Conservation (phyloP, 2,797 vertebrate genomes). For the Galagoides demidoff region DNA sequence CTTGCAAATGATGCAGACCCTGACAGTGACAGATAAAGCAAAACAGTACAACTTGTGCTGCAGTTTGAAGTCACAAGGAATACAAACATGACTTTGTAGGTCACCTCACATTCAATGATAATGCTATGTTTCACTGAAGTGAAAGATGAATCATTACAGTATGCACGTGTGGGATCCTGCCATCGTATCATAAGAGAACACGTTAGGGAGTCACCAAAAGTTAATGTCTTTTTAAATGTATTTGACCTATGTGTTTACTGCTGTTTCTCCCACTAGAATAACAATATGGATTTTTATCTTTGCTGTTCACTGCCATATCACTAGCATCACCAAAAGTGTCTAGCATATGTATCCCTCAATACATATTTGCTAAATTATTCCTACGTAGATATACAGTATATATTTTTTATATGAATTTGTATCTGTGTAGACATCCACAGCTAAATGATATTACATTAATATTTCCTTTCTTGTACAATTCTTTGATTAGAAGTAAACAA, state of each 20-base stretch:
- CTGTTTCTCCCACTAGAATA: not conserved
- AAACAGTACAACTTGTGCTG: not conserved
- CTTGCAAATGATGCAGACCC: not conserved
- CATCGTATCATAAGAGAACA: not conserved
- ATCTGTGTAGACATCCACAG: not conserved
- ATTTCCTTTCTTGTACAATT: constrained; percentile 29
- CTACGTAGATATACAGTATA: not conserved
- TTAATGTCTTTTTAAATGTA: not conserved
- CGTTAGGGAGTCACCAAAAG: constrained; percentile 5
- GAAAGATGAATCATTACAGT: not conserved
- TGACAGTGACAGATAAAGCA: not conserved
- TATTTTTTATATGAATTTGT: not conserved
- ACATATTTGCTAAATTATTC: constrained; percentile 42
- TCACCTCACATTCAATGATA: not conserved
- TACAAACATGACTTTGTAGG: constrained; percentile 3
- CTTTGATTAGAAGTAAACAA: constrained; percentile 40
- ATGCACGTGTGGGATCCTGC: not conserved
- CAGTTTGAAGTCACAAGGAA: constrained; percentile 17
- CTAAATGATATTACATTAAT: constrained; percentile 10
- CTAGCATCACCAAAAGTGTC: not conserved
- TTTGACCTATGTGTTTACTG: not conserved
- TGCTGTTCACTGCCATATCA: not conserved
- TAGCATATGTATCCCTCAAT: not conserved
- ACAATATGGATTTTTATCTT: not conserved
- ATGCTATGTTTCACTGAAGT: not conserved